phyloP scores from a whole-genome alignment of 2,113 vertebrate genomes.

The Heterocephalus glaber region DNA sequence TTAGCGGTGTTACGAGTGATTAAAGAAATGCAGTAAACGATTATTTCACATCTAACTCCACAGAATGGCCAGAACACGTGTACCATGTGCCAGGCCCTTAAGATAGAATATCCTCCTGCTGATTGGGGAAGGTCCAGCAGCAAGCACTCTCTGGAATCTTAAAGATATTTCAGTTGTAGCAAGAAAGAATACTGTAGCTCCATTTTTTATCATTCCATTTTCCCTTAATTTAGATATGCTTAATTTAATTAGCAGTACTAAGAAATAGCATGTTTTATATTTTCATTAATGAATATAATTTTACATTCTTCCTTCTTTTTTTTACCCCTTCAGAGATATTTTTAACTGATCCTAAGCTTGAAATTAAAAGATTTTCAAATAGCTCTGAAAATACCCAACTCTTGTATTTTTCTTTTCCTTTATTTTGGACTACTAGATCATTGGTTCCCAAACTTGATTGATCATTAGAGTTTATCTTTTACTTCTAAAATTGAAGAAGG shows the following conservation, averaged over 20 bases:
- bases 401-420: not conserved
- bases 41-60: not conserved
- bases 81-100: not conserved
- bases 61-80: not conserved
- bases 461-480: slow-evolving; percentile 1
- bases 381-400: not conserved
- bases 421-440: not conserved
- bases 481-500: slow-evolving; percentile 16
- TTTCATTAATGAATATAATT: slow-evolving; percentile 54
- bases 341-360: slow-evolving; percentile 42
- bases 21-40: not conserved
- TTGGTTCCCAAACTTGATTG: not conserved
- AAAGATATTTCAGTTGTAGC: not conserved
- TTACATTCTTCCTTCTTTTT: slow-evolving; percentile 39
- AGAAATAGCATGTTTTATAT: slow-evolving; percentile 40
- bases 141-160: not conserved
- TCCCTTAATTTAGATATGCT: slow-evolving; percentile 14
- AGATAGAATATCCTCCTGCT: not conserved
- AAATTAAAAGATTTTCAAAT: not conserved
- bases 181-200: not conserved
- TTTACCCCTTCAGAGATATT: slow-evolving; percentile 17
- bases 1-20: slow-evolving; percentile 3
- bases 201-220: not conserved
- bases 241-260: slow-evolving; percentile 17
- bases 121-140: not conserved